phyloP scores from a whole-genome alignment of 2,797 vertebrate genomes.

The Coccyzus lansbergi region DNA sequence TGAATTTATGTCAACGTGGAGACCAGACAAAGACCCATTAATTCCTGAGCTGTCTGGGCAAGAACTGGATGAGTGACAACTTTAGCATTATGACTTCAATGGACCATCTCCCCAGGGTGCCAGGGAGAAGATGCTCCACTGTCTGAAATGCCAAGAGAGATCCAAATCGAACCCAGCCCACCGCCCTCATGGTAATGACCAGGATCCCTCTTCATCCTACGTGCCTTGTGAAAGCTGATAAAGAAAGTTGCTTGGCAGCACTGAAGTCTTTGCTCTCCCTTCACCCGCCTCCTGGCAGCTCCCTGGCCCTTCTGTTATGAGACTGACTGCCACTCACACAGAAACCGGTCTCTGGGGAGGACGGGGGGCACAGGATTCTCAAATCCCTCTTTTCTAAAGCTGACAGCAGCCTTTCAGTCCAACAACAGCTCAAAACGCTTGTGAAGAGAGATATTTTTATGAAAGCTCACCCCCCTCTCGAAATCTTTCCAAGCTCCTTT shows the following conservation, averaged over 20 bases:
- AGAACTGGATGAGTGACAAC: slow-evolving; percentile 18
- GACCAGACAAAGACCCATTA: slow-evolving; percentile 6
- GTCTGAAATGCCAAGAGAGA: neutral
- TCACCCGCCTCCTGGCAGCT: neutral
- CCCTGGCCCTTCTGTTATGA: neutral
- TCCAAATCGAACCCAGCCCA: neutral
- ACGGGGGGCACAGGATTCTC: neutral
- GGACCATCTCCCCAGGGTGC: neutral
- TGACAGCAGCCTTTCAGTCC: slow-evolving; percentile 59
- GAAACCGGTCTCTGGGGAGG: slow-evolving; percentile 28
- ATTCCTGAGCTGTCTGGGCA: slow-evolving; percentile 23
- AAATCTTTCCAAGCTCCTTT: slow-evolving; percentile 69
- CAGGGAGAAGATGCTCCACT: neutral
- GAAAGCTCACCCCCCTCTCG: neutral
- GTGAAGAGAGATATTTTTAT: slow-evolving; percentile 59
- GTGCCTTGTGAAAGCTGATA: neutral
- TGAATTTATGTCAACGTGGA: slow-evolving; percentile 44
- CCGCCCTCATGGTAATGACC: accelerated
- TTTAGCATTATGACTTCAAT: neutral
- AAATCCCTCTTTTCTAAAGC: slow-evolving; percentile 17
- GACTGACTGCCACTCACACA: slow-evolving; percentile 2
- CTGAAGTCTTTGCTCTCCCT: neutral
- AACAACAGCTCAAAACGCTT: slow-evolving; percentile 19
- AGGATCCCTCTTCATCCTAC: neutral
- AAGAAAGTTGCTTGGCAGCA: neutral